Base-by-base conservation (phyloP, 2,888 invertebrate species). In the Dasypolia templi region DNA sequence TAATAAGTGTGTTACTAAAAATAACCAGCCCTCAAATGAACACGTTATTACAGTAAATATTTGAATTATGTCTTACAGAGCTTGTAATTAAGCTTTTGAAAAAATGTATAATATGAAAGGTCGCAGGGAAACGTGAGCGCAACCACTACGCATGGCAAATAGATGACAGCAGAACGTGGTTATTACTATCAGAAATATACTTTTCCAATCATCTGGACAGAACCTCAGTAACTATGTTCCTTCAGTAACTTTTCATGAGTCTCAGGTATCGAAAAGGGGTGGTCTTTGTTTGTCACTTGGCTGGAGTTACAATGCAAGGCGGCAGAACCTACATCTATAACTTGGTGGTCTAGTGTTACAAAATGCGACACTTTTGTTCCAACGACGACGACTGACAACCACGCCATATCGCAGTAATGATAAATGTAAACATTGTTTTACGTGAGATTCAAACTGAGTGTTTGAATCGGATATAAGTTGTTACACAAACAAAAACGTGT, bases 331-430 rank as follows among this genome's bases (percentile, higher is more conserved):
- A 68, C 42, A 51, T 32, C 44, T 44, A 68, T 46, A 58, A 59
- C 51, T n/a, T 14, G 35, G n/a, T 53, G n/a, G 22, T 56, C 53
- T 35, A 68, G 66, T 51, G 63, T 51, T 73, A n/a, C 49, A 51
- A 68, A 68, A 32, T 72, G 83, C 53, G 79, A 72, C 59, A 79
- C 59, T 83, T 80, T 83, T 49, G 84, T 80, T 83, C 73, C 83
- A 83, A 83, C 61, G n/a, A 49, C 14, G 56, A 53, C 17, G 81
- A 49, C 61, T 22, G 53, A 14, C 32, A 42, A 1, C 79, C 64
- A 83, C 80, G 83, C 68, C 80, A 53, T 9, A 2, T 19, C n/a
- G 53, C 29, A 53, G 4, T n/a, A 29, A 1, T n/a, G 29, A 29
- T n/a, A 6, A 59, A 49, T n/a, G 6, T 26, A 44, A 26, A 44